Evolutionary conservation across 2,888 invertebrate genomes (phyloP).

Genomic region (Tipula unca): DNA sequence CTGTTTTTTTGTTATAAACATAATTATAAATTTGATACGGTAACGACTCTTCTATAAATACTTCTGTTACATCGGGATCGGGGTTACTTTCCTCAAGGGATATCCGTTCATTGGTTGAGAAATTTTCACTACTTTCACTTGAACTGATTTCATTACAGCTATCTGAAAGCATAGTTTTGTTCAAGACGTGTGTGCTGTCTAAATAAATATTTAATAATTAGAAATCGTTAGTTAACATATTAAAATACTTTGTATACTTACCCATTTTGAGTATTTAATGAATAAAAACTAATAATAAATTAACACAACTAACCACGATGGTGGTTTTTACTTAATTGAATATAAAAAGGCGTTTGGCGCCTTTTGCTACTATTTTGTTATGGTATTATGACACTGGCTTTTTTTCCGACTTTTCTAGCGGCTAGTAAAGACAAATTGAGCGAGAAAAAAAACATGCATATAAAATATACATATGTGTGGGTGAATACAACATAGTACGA

Average conservation of each 20-base stretch:
- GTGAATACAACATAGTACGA: too few relatives aligned
- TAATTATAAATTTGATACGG: background rate
- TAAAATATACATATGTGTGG: too few relatives aligned
- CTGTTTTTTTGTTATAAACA: background rate
- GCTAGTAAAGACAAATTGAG: too few relatives aligned
- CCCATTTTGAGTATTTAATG: background rate
- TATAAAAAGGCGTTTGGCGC: background rate
- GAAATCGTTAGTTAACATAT: background rate
- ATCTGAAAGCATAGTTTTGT: background rate
- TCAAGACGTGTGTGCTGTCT: background rate
- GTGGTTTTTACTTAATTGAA: background rate
- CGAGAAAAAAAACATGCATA: too few relatives aligned
- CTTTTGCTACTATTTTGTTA: too few relatives aligned
- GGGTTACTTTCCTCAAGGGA: too few relatives aligned
- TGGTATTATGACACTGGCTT: too few relatives aligned
- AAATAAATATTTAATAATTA: background rate
- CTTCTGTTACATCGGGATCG: background rate
- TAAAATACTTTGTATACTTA: background rate
- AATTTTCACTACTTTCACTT: background rate
- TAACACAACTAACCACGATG: background rate
- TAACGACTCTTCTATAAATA: background rate
- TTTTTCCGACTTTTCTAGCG: too few relatives aligned
- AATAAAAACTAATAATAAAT: background rate
- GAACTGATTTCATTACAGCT: background rate
- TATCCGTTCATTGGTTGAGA: too few relatives aligned